These are phyloP conservation scores for Stramonita haemastoma DNA, from an alignment of 2,888 invertebrate species.

Conservation along the genomic window DNA sequence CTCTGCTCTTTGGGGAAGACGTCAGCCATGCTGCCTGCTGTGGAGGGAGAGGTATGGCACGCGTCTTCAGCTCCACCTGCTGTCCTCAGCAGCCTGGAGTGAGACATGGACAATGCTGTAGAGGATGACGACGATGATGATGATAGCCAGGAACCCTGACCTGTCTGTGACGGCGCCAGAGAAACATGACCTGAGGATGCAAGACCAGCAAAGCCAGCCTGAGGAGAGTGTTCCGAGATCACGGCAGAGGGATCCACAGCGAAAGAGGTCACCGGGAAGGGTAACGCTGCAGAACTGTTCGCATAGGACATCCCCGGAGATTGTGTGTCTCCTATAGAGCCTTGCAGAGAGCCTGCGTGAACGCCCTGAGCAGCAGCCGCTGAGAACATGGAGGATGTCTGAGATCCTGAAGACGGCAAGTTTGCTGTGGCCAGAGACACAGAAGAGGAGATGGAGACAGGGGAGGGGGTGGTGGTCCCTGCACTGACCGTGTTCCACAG, in stretches of 20 bases:
- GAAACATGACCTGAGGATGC: not conserved
- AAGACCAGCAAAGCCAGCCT: not conserved
- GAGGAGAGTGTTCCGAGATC: not conserved
- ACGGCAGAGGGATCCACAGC: not conserved
- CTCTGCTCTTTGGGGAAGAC: not conserved
- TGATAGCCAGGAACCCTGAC: not conserved
- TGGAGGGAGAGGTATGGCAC: not conserved
- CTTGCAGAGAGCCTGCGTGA: not conserved
- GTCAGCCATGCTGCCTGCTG: not conserved
- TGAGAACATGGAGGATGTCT: not conserved
- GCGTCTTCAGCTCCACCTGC: not conserved
- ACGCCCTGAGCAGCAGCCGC: not conserved
- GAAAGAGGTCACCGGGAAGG: not conserved
- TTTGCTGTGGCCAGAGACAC: not conserved
- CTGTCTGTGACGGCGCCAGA: not conserved
- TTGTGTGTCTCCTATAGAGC: not conserved
- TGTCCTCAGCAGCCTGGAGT: not conserved
- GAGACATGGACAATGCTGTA: not conserved
- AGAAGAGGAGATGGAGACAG: not conserved
- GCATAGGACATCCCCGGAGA: not conserved
- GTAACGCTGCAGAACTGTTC: not conserved
- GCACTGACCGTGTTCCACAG: not conserved
- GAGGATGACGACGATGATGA: not conserved
- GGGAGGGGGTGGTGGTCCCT: no score
- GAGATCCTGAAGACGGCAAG: not conserved